These are phyloP conservation scores for Virgularia gustaviana DNA, from an alignment of 92 coral and sea anemone species.

Conservation along the genomic window DNA sequence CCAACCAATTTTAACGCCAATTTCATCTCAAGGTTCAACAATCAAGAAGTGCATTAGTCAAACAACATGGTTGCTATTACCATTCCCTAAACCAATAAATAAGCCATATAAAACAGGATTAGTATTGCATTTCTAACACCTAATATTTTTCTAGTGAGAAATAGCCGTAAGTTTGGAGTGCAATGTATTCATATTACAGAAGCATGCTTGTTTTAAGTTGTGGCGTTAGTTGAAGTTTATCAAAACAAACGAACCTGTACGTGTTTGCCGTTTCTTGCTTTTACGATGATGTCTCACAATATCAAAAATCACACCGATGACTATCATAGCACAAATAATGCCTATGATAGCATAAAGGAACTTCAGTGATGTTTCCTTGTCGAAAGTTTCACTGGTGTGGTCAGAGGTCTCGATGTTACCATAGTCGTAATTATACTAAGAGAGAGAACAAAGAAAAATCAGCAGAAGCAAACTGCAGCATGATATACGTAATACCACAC, in stretches of 20 bases:
- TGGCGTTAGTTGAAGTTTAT: too few relatives aligned
- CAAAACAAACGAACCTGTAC: background rate
- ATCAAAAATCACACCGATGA: constrained; percentile 16
- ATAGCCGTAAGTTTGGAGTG: too few relatives aligned
- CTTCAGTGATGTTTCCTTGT: background rate
- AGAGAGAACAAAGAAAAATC: background rate
- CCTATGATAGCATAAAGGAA: constrained; percentile 6
- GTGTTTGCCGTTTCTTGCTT: background rate
- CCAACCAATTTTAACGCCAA: too few relatives aligned
- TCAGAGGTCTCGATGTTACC: background rate
- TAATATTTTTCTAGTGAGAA: too few relatives aligned
- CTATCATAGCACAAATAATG: background rate
- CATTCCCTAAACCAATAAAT: too few relatives aligned
- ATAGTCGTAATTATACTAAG: constrained; percentile 13
- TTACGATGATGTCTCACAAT: background rate
- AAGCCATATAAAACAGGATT: too few relatives aligned
- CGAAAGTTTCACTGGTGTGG: background rate
- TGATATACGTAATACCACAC: background rate
- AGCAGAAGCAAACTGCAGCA: background rate
- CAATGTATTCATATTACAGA: too few relatives aligned
- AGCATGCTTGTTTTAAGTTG: too few relatives aligned
- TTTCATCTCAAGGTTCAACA: too few relatives aligned
- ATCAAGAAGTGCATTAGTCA: too few relatives aligned
- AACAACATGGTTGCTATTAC: too few relatives aligned
- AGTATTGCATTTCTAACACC: too few relatives aligned